Conservation (phyloP, 2,797 vertebrate species). For the Lindbergichthys nudifrons region DNA sequence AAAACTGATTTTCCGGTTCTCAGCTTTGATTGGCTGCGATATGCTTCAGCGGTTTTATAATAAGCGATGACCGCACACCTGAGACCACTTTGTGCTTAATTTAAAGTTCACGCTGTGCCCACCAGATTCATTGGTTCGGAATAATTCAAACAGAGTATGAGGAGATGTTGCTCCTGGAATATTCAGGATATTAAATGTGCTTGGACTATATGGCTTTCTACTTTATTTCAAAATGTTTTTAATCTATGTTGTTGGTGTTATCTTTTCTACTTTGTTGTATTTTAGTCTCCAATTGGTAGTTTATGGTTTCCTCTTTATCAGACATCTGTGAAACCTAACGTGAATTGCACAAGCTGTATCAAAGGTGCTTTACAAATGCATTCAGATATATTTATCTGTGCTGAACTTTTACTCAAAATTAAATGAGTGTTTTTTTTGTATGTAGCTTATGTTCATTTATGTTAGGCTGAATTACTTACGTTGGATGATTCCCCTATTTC, state of each 20-base stretch:
- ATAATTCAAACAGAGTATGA: conserved; percentile 3
- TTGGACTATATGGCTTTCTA: too few relatives aligned
- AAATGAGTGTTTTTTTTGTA: neutral
- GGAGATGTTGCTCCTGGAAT: neutral
- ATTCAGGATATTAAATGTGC: neutral
- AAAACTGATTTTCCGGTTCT: conserved; percentile 24
- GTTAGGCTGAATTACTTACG: neutral
- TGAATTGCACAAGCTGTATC: neutral
- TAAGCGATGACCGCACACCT: conserved; percentile 68
- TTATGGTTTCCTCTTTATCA: neutral
- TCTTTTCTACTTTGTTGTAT: neutral
- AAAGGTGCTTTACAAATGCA: neutral
- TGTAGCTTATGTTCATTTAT: neutral
- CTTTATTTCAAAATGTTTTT: neutral
- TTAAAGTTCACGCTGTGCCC: conserved; percentile 36
- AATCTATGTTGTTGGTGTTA: neutral
- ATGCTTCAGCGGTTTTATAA: conserved; percentile 63
- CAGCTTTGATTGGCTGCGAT: conserved; percentile 65
- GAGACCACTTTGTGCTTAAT: conserved; percentile 53
- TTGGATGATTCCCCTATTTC: neutral
- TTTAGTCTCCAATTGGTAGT: neutral
- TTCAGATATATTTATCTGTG: neutral
- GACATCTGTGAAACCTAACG: neutral
- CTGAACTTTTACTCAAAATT: neutral
- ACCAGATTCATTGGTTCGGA: conserved; percentile 9